Conservation (phyloP, 2,113 vertebrate species). For the Eidolon helvum region DNA sequence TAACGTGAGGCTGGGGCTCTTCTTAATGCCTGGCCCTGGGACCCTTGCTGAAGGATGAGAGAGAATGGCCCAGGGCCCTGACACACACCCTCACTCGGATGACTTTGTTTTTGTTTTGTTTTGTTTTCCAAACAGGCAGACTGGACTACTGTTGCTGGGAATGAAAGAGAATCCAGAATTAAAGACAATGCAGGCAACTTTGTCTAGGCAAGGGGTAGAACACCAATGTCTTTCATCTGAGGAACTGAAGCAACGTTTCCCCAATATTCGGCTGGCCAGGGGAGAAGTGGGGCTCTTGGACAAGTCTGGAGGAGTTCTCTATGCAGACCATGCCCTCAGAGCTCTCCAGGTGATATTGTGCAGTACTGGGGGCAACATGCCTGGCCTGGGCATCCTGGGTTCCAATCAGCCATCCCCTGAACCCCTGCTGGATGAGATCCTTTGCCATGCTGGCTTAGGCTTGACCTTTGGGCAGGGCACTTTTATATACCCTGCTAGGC, state of each 20-base stretch:
- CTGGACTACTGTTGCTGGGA: constrained; percentile 89
- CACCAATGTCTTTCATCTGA: constrained; percentile 74
- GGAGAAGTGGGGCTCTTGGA: constrained; percentile 88
- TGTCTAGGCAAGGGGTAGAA: constrained; percentile 81
- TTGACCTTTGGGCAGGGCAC: not conserved
- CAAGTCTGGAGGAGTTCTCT: constrained; percentile 87
- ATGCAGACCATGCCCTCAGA: constrained; percentile 88
- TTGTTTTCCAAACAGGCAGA: constrained; percentile 74
- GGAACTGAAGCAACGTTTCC: constrained; percentile 84
- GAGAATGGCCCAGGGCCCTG: not conserved
- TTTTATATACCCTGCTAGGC: not conserved
- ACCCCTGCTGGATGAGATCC: rapidly evolving
- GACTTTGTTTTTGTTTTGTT: not conserved
- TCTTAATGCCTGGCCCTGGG: not conserved
- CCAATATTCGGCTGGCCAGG: constrained; percentile 78
- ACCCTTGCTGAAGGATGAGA: not conserved
- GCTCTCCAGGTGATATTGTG: constrained; percentile 86
- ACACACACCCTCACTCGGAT: not conserved
- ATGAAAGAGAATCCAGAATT: constrained; percentile 77
- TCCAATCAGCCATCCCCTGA: not conserved
- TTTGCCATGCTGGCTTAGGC: not conserved
- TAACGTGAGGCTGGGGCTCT: not conserved
- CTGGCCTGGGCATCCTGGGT: not conserved
- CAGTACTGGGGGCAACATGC: not conserved
- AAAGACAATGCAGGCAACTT: constrained; percentile 75